These are phyloP conservation scores for Leptogaster cylindrica DNA, from an alignment of 2,888 invertebrate genomes.

Conservation along the genomic window DNA sequence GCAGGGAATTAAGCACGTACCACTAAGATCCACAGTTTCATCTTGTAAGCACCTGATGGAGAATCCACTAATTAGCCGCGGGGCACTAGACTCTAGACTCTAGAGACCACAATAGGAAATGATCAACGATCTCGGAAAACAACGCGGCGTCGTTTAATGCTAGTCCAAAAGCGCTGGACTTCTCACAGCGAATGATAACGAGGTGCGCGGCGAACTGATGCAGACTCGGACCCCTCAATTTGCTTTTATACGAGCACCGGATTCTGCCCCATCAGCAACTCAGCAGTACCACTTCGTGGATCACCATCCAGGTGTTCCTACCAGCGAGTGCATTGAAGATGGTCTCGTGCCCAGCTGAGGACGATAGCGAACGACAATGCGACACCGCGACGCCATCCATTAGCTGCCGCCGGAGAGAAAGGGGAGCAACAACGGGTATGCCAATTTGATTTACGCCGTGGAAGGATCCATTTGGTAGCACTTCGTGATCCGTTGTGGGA, in stretches of 20 bases:
- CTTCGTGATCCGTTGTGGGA: neutral
- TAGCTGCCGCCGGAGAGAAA: neutral
- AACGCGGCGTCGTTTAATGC: too few relatives aligned
- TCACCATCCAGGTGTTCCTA: too few relatives aligned
- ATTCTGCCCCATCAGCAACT: slow-evolving; percentile 14
- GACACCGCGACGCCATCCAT: neutral
- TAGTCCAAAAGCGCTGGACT: neutral
- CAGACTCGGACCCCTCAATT: slow-evolving; percentile 54
- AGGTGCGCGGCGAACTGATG: slow-evolving; percentile 57
- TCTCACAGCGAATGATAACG: slow-evolving; percentile 43
- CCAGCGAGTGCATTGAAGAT: slow-evolving; percentile 3
- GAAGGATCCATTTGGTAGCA: neutral
- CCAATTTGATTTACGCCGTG: neutral
- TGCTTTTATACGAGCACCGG: slow-evolving; percentile 57
- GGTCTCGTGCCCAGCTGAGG: neutral
- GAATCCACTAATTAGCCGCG: slow-evolving; percentile 1
- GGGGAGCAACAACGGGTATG: neutral
- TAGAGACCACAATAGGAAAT: neutral
- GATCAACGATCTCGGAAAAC: neutral
- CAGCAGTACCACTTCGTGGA: slow-evolving; percentile 9
- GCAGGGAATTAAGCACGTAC: slow-evolving; percentile 25
- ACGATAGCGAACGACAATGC: slow-evolving; percentile 20
- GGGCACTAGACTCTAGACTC: slow-evolving; percentile 22
- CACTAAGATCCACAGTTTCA: slow-evolving; percentile 38
- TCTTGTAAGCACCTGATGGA: slow-evolving; percentile 22